Percentiles rank a stretch among this genome's conserved stretches.
Evolutionary conservation across 1,140 invertebrate species (phyloP).

Genomic region (Oncopeltus fasciatus): DNA sequence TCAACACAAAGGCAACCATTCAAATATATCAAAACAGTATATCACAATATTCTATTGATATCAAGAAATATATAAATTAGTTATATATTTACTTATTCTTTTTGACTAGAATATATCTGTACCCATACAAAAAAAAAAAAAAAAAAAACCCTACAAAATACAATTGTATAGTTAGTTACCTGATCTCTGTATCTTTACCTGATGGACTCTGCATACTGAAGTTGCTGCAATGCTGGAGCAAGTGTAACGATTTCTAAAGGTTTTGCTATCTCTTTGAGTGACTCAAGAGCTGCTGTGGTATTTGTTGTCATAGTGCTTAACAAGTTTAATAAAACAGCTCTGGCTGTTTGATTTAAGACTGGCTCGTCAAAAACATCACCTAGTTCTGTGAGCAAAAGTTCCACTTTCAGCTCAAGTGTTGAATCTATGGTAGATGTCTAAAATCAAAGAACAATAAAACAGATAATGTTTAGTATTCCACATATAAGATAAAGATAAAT

Average conservation of each 20-base stretch:
- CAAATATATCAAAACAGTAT: too few species aligned
- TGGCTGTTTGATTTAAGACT: slow-evolving; percentile 54
- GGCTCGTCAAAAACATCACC: slow-evolving; percentile 57
- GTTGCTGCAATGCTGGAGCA: slow-evolving; percentile 36
- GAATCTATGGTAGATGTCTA: slow-evolving; percentile 37
- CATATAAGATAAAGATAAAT: too few species aligned
- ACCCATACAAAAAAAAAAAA: too few species aligned
- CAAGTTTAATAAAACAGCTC: slow-evolving; percentile 45
- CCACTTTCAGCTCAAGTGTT: slow-evolving; percentile 48
- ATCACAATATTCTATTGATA: too few species aligned
- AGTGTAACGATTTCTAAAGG: slow-evolving; percentile 52
- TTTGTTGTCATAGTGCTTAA: slow-evolving; percentile 52
- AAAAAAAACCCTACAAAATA: too few species aligned
- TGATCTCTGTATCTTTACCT: too few species aligned
- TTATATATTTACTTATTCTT: too few species aligned
- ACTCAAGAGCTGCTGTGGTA: slow-evolving; percentile 48
- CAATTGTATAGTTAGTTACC: too few species aligned
- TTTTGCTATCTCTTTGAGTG: slow-evolving; percentile 54
- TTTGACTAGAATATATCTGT: too few species aligned
- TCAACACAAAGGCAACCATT: too few species aligned
- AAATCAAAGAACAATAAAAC: slow-evolving; percentile 18
- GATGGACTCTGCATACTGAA: slow-evolving; percentile 27
- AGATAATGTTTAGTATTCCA: too few species aligned
- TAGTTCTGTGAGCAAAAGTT: slow-evolving; percentile 48
- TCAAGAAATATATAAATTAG: too few species aligned